These are phyloP conservation scores for Lepidothrix coronata DNA, from an alignment of 2,113 vertebrate genomes.

Conservation along the genomic window DNA sequence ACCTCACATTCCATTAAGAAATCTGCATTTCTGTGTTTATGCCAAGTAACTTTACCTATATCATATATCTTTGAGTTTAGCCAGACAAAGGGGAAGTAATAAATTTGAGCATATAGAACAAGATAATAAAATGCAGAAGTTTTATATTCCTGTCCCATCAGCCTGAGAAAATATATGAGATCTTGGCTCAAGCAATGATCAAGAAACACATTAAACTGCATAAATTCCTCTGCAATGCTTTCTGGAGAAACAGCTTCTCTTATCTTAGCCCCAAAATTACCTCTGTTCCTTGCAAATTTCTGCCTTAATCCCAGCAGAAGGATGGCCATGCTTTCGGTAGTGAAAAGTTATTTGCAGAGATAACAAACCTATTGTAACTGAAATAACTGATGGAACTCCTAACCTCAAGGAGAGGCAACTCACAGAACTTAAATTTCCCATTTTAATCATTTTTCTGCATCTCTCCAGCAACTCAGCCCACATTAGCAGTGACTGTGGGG, in stretches of 20 bases:
- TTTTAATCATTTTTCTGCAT: neutral
- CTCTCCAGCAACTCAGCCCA: neutral
- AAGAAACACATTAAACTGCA: neutral
- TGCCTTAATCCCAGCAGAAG: neutral
- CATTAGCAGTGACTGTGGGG: neutral
- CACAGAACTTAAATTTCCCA: neutral
- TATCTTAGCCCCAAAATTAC: slow-evolving; percentile 8
- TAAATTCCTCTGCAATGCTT: neutral
- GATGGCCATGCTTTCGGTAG: neutral
- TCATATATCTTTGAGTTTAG: neutral
- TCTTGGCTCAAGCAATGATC: neutral
- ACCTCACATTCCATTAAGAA: neutral
- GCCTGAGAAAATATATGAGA: neutral
- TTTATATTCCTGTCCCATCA: neutral
- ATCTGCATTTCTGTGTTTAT: neutral
- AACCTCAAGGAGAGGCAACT: neutral
- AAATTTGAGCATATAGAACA: slow-evolving; percentile 10
- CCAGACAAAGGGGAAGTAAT: slow-evolving; percentile 36
- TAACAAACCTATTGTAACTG: neutral
- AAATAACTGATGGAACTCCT: neutral
- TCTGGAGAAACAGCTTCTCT: neutral
- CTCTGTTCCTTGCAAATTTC: neutral
- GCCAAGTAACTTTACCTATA: slow-evolving; percentile 20
- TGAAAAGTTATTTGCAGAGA: slow-evolving; percentile 9
- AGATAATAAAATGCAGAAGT: slow-evolving; percentile 1